phyloP scores from a whole-genome alignment of 2,888 invertebrate species.

The Parelbella ahira region DNA sequence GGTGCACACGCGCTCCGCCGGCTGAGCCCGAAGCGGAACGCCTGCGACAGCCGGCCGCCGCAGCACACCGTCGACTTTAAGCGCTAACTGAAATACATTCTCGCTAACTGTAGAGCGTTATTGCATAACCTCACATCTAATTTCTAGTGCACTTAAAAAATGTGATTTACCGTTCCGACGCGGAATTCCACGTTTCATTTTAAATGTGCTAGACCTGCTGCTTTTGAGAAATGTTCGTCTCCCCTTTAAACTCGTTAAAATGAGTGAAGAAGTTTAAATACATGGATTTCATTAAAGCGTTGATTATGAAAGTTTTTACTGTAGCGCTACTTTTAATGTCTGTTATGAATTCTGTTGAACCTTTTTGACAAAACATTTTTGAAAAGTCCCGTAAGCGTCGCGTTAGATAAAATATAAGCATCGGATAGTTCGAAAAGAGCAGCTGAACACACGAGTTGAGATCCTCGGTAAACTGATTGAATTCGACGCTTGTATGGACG shows the following conservation, averaged over 20 bases:
- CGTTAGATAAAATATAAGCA: too few relatives aligned
- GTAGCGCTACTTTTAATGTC: constrained; percentile 7
- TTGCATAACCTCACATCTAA: constrained; percentile 26
- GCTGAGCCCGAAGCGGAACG: constrained; percentile 42
- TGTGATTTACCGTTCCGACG: constrained; percentile 25
- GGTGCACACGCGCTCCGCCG: constrained; percentile 42
- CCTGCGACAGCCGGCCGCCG: constrained; percentile 25
- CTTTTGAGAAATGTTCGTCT: constrained; percentile 22
- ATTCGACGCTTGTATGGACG: constrained; percentile 31
- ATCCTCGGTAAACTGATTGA: constrained; percentile 32
- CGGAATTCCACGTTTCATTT: constrained; percentile 22
- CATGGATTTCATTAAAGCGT: constrained; percentile 21
- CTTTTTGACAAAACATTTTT: constrained; percentile 3
- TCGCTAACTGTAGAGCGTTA: constrained; percentile 23
- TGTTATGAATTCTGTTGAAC: constrained; percentile 11
- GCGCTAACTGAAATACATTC: constrained; percentile 20
- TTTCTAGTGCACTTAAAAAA: constrained; percentile 26
- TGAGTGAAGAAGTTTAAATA: constrained; percentile 23
- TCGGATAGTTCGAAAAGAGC: constrained; percentile 21
- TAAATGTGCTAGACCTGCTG: constrained; percentile 20
- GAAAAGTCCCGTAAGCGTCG: neutral
- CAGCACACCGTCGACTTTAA: constrained; percentile 18
- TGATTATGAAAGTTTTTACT: constrained; percentile 14
- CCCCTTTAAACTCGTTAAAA: constrained; percentile 23
- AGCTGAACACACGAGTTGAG: constrained; percentile 22